Evolutionary conservation across 2,888 invertebrate species (phyloP), one percentile per base, ranked within the genome.

Genomic region (Tenthredo livida): DNA sequence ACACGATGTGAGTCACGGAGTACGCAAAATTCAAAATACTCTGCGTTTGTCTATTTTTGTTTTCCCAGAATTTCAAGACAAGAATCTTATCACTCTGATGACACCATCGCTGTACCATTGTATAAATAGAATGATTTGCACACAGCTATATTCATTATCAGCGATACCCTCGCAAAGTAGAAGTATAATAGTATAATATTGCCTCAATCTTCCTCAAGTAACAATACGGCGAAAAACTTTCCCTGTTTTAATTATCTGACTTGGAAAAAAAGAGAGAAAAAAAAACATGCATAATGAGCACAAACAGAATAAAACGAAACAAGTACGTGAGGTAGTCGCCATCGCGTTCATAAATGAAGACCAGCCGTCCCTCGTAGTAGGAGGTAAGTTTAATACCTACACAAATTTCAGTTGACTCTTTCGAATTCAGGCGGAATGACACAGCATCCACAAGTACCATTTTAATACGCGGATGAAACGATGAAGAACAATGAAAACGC

Each of bases 61-160:
- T 7, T 6, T 1, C 54, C 54, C 54, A n/a, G 54, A 54, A 54
- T 54, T 54, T 54, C 2, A n/a, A 54, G 54, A 54, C 54, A 54
- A 54, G 54, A n/a, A 54, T n/a, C n/a, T 73, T 73, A 67, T 67
- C 67, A 25, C 15, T 73, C 43, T 73, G 73, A n/a, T 73, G 12
- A 21, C 17, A 73, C 12, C 17, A 47, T 21, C 21, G 9, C 43
- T 43, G 43, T 73, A 25, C 40, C 43, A 12, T 73, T 73, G 29
- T 43, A 40, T 73, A 73, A 40, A 47, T 43, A 73, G 43, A 43
- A 43, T 25, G 43, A 43, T 43, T 40, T 21, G 17, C 67, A 17
- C 25, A 73, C 12, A 25, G 17, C 6, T 37, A n/a, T 73, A 21
- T 5, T 40, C 73, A 73, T 43, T 40, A 73, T 73, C 73, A 73